Percentiles rank a stretch among this genome's conserved stretches.
phyloP scores from a whole-genome alignment of 2,113 vertebrate genomes.

The Pongo pygmaeus region DNA sequence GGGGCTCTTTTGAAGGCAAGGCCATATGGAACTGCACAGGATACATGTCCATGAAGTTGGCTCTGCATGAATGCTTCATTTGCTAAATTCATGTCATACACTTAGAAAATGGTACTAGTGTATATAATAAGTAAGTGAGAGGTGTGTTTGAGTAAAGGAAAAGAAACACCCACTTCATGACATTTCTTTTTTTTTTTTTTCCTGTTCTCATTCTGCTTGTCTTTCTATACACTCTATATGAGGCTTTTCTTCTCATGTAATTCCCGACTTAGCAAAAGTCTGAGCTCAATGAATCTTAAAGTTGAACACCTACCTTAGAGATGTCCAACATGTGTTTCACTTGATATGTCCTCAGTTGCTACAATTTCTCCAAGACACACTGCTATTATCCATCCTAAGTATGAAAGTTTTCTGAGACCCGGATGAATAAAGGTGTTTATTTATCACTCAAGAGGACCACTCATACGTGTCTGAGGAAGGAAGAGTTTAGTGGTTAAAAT shows the following conservation, averaged over 20 bases:
- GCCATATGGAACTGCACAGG: too few species aligned
- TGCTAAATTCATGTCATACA: background rate
- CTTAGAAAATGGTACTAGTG: background rate
- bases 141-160: background rate
- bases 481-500: background rate
- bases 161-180: background rate
- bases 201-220: background rate
- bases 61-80: background rate
- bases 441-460: background rate
- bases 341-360: too few species aligned
- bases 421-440: background rate
- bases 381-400: background rate
- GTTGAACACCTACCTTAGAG: background rate
- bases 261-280: background rate
- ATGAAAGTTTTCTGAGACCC: background rate
- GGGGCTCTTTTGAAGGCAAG: background rate
- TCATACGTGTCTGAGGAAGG: background rate
- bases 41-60: background rate
- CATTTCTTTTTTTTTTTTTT: background rate
- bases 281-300: background rate
- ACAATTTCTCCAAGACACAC: background rate
- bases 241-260: background rate
- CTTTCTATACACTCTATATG: background rate
- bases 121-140: background rate
- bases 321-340: background rate